Evolutionary conservation across 2,113 vertebrate genomes (phyloP).

Genomic region (Oncorhynchus masou): DNA sequence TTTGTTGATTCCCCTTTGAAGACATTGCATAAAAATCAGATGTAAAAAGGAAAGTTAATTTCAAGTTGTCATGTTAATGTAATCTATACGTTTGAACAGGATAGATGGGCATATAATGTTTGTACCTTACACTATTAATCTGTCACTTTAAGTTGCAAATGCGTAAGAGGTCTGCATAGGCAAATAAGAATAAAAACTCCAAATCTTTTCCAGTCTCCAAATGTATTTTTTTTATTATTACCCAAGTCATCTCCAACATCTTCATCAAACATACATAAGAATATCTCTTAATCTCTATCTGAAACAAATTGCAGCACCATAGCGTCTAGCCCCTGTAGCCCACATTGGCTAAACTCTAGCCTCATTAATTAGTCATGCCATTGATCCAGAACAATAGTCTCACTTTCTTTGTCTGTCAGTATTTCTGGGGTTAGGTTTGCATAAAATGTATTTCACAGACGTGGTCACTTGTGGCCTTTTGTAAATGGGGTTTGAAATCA

Average conservation of each 20-base stretch:
- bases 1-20: neutral
- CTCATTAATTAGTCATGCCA: neutral
- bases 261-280: neutral
- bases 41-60: neutral
- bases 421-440: no score
- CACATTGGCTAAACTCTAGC: neutral
- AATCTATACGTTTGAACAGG: neutral
- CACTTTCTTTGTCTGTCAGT: no score
- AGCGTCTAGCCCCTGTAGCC: neutral
- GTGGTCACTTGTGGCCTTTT: neutral
- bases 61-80: neutral
- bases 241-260: neutral
- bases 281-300: neutral
- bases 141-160: neutral
- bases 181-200: constrained; percentile 2
- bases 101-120: neutral
- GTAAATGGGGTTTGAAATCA: neutral
- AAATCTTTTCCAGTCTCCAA: neutral
- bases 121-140: neutral
- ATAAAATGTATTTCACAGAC: neutral
- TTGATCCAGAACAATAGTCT: neutral
- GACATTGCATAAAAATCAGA: neutral
- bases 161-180: neutral
- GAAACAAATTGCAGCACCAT: neutral
- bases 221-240: neutral